Conservation (phyloP, 2,888 invertebrate genomes). For the Drosophila demipolita region DNA sequence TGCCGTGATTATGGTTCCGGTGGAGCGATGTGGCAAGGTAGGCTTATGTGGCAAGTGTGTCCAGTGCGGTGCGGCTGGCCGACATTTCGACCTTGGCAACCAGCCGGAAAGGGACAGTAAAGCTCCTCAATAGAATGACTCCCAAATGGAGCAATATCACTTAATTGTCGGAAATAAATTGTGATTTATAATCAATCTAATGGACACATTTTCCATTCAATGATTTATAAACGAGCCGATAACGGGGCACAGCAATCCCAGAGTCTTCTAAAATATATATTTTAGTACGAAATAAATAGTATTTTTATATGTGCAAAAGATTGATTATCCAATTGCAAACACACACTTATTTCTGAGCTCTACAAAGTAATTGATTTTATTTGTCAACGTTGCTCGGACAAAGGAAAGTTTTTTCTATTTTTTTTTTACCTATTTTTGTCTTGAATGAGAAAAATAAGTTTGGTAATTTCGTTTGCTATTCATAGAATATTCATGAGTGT, state of each 20-base stretch:
- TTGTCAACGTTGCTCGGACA: neutral
- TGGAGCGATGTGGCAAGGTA: conserved; percentile 1
- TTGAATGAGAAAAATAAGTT: neutral
- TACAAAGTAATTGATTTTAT: neutral
- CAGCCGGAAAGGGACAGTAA: neutral
- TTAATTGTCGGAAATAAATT: conserved; percentile 21
- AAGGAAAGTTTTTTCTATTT: neutral
- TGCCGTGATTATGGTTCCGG: conserved; percentile 40
- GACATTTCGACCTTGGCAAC: conserved; percentile 16
- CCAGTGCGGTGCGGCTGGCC: conserved; percentile 1
- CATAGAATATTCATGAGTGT: neutral
- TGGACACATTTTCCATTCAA: conserved; percentile 3
- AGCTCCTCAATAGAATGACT: conserved; percentile 15
- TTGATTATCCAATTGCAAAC: neutral
- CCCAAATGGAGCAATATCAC: conserved; percentile 22
- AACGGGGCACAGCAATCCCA: neutral
- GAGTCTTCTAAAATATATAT: neutral
- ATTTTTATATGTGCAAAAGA: neutral
- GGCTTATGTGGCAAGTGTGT: conserved; percentile 18
- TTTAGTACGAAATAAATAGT: neutral
- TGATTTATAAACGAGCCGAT: neutral
- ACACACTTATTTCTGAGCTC: neutral
- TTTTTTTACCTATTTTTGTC: neutral
- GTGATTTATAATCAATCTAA: conserved; percentile 17
- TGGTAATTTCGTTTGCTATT: neutral